Percentiles rank a stretch among this genome's conserved stretches.
These are phyloP conservation scores for Drepana arcuata DNA, from an alignment of 1,140 invertebrate genomes.

Conservation along the genomic window DNA sequence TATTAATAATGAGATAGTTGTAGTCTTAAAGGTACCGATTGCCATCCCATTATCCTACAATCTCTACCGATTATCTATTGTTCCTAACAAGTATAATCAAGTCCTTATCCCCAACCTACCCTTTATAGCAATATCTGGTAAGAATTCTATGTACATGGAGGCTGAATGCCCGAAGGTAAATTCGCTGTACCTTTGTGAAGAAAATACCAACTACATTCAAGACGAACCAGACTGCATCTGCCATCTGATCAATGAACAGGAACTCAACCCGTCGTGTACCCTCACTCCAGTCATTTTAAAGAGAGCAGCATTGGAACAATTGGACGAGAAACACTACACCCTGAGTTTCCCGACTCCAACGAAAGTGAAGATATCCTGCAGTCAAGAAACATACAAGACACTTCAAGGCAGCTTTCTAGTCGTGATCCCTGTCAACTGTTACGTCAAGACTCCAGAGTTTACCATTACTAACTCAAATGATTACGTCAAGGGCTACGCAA, in stretches of 20 bases:
- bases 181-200: slow-evolving; percentile 11
- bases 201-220: not conserved
- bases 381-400: not conserved
- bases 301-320: not conserved
- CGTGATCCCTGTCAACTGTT: not conserved
- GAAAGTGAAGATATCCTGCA: not conserved
- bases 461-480: slow-evolving; percentile 1
- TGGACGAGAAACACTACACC: not conserved
- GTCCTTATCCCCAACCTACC: slow-evolving; percentile 15
- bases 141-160: too few relatives aligned
- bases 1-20: too few relatives aligned
- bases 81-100: too few relatives aligned
- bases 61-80: too few relatives aligned
- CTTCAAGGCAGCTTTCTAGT: too few relatives aligned
- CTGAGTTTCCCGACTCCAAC: not conserved
- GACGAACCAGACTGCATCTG: not conserved
- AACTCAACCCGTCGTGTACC: not conserved
- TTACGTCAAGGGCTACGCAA: not conserved
- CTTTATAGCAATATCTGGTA: slow-evolving; percentile 12
- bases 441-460: not conserved
- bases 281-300: not conserved
- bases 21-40: slow-evolving; percentile 26
- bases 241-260: not conserved
- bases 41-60: too few relatives aligned
- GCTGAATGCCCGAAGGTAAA: slow-evolving; percentile 16